These are phyloP conservation scores for Sinella curviseta DNA, from an alignment of 1,140 invertebrate species.

Conservation along the genomic window DNA sequence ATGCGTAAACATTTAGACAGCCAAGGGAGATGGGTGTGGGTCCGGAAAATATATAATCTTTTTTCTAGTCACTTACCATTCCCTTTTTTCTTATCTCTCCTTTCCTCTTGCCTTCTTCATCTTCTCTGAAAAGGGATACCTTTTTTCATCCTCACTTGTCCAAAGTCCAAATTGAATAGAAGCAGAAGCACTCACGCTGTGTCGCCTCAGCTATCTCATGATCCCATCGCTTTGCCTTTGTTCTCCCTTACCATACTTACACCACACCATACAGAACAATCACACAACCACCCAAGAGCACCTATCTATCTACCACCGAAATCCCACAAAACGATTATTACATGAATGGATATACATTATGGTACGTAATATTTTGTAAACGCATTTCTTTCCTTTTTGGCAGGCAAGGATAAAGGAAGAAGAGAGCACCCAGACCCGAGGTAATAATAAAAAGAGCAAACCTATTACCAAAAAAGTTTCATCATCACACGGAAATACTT, in stretches of 20 bases:
- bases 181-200: conserved; percentile 20
- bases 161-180: background rate
- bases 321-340: conserved; percentile 6
- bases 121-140: background rate
- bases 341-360: background rate
- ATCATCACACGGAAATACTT: conserved; percentile 12
- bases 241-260: too few relatives aligned
- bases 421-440: background rate
- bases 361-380: background rate
- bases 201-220: conserved; percentile 23
- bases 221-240: conserved; percentile 3
- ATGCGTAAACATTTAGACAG: conserved; percentile 17
- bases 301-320: conserved; percentile 8
- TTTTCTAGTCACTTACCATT: conserved; percentile 8
- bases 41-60: conserved; percentile 23
- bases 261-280: background rate
- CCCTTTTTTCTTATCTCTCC: background rate
- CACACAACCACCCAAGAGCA: conserved; percentile 17
- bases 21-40: conserved; percentile 26
- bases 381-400: background rate
- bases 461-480: background rate
- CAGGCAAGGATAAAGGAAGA: background rate
- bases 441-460: conserved; percentile 8
- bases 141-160: background rate
- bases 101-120: background rate